A percentile compares a stretch with the other conserved stretches of the same genome.
Evolutionary conservation across 1,140 invertebrate genomes (phyloP).

Genomic region (Cydia fagiglandana): DNA sequence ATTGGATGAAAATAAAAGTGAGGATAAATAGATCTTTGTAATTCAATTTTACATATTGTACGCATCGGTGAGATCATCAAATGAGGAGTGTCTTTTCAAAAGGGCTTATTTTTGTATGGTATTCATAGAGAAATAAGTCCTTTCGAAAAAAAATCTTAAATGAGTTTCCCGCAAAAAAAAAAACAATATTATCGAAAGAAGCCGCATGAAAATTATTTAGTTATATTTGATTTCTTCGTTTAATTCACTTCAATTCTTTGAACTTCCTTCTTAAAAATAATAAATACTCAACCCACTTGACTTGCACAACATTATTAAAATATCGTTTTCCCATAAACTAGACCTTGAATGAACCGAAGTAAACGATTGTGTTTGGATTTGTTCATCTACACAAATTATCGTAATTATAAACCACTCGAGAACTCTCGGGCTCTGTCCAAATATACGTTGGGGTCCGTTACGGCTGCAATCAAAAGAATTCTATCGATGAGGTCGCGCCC

Average conservation of each 20-base stretch:
- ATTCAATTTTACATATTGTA: too few species aligned
- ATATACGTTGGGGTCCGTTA: constrained; percentile 78
- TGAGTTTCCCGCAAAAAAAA: not conserved
- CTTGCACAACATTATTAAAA: constrained; percentile 5
- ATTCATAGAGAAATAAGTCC: too few species aligned
- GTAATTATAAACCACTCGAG: constrained; percentile 77
- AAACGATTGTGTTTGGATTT: constrained; percentile 45
- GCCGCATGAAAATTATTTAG: not conserved
- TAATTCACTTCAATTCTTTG: not conserved
- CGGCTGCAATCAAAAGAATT: constrained; percentile 73
- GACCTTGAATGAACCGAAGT: not conserved
- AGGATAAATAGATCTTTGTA: too few species aligned
- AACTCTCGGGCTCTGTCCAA: constrained; percentile 77
- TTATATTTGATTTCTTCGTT: not conserved
- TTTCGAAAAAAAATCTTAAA: too few species aligned
- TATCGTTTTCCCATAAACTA: constrained; percentile 25
- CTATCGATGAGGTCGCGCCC: constrained; percentile 67
- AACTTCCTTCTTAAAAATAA: not conserved
- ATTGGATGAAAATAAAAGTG: not conserved
- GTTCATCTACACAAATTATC: constrained; percentile 77
- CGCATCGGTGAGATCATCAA: too few species aligned
- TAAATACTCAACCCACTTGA: constrained; percentile 7
- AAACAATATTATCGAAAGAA: not conserved
- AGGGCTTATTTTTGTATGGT: too few species aligned
- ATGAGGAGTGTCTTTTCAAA: not conserved